Base-by-base conservation (phyloP, 2,113 vertebrate genomes). In the Amphiprion percula region DNA sequence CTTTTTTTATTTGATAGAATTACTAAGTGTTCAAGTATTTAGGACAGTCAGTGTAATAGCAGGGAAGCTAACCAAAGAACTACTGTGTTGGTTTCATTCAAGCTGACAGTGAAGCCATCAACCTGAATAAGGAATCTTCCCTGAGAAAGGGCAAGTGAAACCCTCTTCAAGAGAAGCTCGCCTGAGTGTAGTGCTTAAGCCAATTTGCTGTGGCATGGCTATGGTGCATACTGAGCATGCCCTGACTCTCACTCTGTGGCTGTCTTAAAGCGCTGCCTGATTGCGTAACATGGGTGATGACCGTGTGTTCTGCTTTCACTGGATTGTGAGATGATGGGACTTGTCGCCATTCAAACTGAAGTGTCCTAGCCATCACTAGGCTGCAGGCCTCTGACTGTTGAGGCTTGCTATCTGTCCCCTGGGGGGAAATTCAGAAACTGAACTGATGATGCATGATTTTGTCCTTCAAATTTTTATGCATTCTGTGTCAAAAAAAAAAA, bases 141-240 rank as follows among this genome's bases (percentile, higher is more conserved):
- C 79, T 89, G 83, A 90, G 60, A 83, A 88, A 88, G 69, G 84
- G 80, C 84, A 91, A 90, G 87, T 81, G 90, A 84, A 88, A 90
- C 77, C 74, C 87, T 83, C 81, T 85, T 88, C 68, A 82, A 87
- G 88, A 91, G 88, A 87, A 90, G 83, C 88, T 87, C 82, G 85
- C 67, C 82, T 81, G 86, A 80, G 83, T 86, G 84, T 75, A 84
- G 77, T 81, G 83, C 84, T 91, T 91, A 92, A 94, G 92, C 92
- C 92, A 92, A 92, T 94, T 94, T 91, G 91, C 89, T 87, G 82
- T 90, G 91, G 91, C 91, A 91, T 80, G 69, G 88, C 81, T 84
- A 19, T 70, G 75, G 82, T 67, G 86, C 81, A 87, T 84, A 93
- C 90, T 92, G 93, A 93, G 92, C 91, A 90, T 87, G 90, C 86